A percentile compares a stretch with the other conserved stretches of the same genome.
Conservation (phyloP, 2,888 invertebrate species). For the Trisateles emortualis region DNA sequence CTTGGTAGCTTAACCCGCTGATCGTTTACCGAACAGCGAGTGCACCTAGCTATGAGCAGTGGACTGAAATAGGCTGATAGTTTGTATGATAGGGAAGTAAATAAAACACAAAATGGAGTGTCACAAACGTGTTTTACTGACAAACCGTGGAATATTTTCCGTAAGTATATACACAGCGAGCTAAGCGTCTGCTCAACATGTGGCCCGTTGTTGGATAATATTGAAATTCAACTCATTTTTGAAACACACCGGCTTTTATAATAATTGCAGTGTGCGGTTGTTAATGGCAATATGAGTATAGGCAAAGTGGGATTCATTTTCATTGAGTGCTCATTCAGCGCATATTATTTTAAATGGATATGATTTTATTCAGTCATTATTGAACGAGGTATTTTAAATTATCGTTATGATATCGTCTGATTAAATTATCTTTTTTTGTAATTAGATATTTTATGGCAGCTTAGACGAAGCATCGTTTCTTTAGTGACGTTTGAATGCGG, state of each 20-base stretch:
- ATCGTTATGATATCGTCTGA: too few relatives aligned
- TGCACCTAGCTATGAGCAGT: too few relatives aligned
- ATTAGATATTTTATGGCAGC: too few relatives aligned
- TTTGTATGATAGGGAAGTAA: slow-evolving; percentile 35
- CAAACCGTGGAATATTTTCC: slow-evolving; percentile 71
- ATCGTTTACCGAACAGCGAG: too few relatives aligned
- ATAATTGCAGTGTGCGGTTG: not conserved
- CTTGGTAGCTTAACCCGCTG: too few relatives aligned
- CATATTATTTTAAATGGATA: not conserved
- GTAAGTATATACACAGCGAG: slow-evolving; percentile 71
- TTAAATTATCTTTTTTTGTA: too few relatives aligned
- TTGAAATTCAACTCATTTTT: slow-evolving; percentile 18
- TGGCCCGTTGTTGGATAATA: slow-evolving; percentile 19
- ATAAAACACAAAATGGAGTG: slow-evolving; percentile 67
- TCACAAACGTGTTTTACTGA: slow-evolving; percentile 85
- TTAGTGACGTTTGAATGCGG: too few relatives aligned
- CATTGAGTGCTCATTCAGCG: not conserved
- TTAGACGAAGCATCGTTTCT: too few relatives aligned
- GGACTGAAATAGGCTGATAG: too few relatives aligned
- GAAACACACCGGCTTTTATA: not conserved
- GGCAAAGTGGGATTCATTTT: not conserved
- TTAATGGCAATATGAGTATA: not conserved
- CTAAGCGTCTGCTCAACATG: slow-evolving; percentile 53
- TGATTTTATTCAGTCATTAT: not conserved
- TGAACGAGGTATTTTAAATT: too few relatives aligned